Base-by-base conservation (phyloP, 2,797 vertebrate genomes). In the Parotocinclus haroldoi region DNA sequence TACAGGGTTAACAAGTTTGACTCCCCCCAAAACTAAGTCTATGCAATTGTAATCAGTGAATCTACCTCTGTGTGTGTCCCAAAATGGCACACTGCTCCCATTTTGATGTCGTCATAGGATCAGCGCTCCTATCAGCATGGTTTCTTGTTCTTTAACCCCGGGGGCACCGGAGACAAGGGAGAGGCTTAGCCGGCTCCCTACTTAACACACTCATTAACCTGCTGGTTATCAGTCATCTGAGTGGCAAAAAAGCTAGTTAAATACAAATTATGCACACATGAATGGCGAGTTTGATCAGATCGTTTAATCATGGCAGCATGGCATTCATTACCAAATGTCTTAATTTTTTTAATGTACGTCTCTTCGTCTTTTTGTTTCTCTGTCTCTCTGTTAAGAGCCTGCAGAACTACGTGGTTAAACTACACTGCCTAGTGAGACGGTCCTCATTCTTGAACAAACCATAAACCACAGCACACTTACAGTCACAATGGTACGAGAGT, bases 61-160 rank as follows among this genome's bases (percentile, higher is more conserved):
- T 27, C 27, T 27, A 2, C 5, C 27, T 27, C 27, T 27, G 27
- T 27, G 27, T 2, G 27, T 27, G 27, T 27, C 64, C 14, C 53
- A 52, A 44, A 78, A 68, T 58, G 38, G 52, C 54, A 39, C 49
- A 7, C 45, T 66, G 9, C 63, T 63, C 51, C 36, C 19, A 61
- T 11, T 70, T 50, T 75, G 67, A 78, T 75, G 68, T 73, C 60
- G 76, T 63, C 67, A 78, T 73, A 76, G 64, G 56, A 76, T 71
- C 73, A 62, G 71, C 37, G 19, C 17, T 51, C 38, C 63, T 50
- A 60, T 75, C 73, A 70, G 44, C n/a, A 16, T 56, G 39, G 46
- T 63, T 70, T 67, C 12, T 46, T 39, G 60, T 64, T 50, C 58
- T 19, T 72, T 75, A 55, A 51, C 54, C 40, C 50, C 10, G 27